Percentiles rank a stretch among this genome's conserved stretches.
These are phyloP conservation scores for Micoletzkya japonica DNA, from an alignment of 2,888 invertebrate genomes.

Conservation along the genomic window DNA sequence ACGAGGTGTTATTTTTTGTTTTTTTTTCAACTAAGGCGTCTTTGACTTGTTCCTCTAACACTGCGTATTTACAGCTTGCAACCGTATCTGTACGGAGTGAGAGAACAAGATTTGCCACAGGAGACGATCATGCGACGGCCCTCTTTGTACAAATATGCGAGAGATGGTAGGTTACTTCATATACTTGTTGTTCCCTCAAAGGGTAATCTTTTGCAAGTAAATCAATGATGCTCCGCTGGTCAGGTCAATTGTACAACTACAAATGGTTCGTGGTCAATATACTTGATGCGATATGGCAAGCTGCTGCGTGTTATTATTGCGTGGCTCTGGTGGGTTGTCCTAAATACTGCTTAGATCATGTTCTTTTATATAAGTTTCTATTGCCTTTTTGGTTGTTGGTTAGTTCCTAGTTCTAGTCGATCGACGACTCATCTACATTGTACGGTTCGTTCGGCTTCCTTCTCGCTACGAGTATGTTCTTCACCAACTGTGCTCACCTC, in stretches of 20 bases:
- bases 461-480: constrained; percentile 82
- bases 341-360: too few species aligned
- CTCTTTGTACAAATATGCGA: constrained; percentile 79
- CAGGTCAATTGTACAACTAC: constrained; percentile 35
- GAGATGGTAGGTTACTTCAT: constrained; percentile 66
- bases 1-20: constrained; percentile 74
- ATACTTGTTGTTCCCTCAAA: neutral
- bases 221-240: neutral
- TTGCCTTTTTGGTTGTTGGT: neutral
- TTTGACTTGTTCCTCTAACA: neutral
- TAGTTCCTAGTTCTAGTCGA: constrained; percentile 51
- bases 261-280: constrained; percentile 83
- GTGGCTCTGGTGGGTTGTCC: constrained; percentile 67
- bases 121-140: constrained; percentile 79
- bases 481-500: constrained; percentile 83
- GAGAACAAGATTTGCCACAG: constrained; percentile 86
- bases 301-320: constrained; percentile 82
- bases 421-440: constrained; percentile 74
- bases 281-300: constrained; percentile 86
- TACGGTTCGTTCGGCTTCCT: constrained; percentile 88
- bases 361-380: neutral
- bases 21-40: neutral
- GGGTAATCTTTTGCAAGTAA: neutral
- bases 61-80: constrained; percentile 42
- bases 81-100: constrained; percentile 88